Evolutionary conservation across 2,797 vertebrate genomes (phyloP), one percentile per base, ranked within the genome.

Genomic region (Chromobotia macracanthus): DNA sequence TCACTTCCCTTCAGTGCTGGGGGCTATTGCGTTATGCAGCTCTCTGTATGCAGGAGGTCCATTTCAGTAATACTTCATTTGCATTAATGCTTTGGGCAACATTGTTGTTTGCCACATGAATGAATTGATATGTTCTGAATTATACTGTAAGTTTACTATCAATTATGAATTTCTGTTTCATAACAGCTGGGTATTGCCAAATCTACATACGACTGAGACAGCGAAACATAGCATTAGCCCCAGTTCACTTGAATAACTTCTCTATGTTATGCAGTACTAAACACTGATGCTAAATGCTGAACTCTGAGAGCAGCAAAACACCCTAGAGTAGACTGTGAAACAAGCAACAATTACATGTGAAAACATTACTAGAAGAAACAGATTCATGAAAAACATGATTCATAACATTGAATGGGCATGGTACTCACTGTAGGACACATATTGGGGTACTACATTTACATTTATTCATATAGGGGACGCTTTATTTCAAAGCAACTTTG

Each of bases 371-470:
- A 21, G 6, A 58, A 55, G 10, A 23, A 58, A 31, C 3, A 16
- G 5, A 58, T 58, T 31, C 10, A 70, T 21, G 53, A 53, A 70
- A 70, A 61, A 70, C 25, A 77, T 70, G 75, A 77, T 38, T 68
- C 55, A 63, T 60, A 25, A 16, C 46, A 70, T 6, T 60, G 55
- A 78, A 25, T 50, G 15, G 9, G 51, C 18, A 55, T 69, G n/a
- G 19, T 23, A 19, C 53, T 55, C 53, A 21, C 10, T n/a, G n/a
- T n/a, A 50, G 31, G 50, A 66, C 15, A 38, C 5, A 38, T 38
- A 38, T 38, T 38, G 35, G 8, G 35, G 35, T 38, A 38, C 35
- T 38, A 38, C 35, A 38, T 38, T 38, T n/a, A n/a, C n/a, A n/a
- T n/a, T n/a, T n/a, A n/a, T n/a, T n/a, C n/a, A n/a, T n/a, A n/a